Evolutionary conservation across 2,888 invertebrate species (phyloP), one percentile per base, ranked within the genome.

Genomic region (Zygaena filipendulae): DNA sequence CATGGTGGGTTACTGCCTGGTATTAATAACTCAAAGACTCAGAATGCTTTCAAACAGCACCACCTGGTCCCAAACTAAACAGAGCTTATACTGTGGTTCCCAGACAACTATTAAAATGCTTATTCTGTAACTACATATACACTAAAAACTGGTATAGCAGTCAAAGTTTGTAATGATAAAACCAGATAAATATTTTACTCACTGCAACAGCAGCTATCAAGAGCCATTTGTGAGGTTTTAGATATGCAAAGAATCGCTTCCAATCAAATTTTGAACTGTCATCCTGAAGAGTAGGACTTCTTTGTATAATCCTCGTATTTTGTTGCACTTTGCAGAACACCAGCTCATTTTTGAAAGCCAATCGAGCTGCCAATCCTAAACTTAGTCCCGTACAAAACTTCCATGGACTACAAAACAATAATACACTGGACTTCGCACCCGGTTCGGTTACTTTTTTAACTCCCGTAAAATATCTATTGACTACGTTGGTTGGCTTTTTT

Each of bases 171-270:
- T n/a, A n/a, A n/a, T n/a, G n/a, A n/a, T n/a, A n/a, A n/a, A n/a
- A n/a, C n/a, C n/a, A n/a, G n/a, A n/a, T n/a, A n/a, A n/a, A n/a
- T n/a, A n/a, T n/a, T 23, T 11, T 48, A 82, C 87, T 85, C 70
- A 95, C 95, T 47, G 84, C 81, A 47, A 95, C 81, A 32, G 95
- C 94, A 30, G 88, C 85, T 4, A 88, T 50, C 28, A 95, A 81
- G 39, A 90, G 84, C 84, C 87, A 87, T 35, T 90, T 70, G 59
- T 94, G 90, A 12, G 92, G 91, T 51, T 82, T 79, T 2, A 95
- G 62, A 54, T 95, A 88, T 8, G 72, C 53, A 61, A 88, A 84
- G 37, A 95, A 86, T 35, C 82, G 84, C 11, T 61, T 74, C 93
- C 93, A 95, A 52, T 92, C 89, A 70, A 95, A 94, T 36, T 83